Percentiles rank a stretch among this genome's conserved stretches.
phyloP scores from a whole-genome alignment of 1,140 invertebrate species.

The Diorhabda carinulata region DNA sequence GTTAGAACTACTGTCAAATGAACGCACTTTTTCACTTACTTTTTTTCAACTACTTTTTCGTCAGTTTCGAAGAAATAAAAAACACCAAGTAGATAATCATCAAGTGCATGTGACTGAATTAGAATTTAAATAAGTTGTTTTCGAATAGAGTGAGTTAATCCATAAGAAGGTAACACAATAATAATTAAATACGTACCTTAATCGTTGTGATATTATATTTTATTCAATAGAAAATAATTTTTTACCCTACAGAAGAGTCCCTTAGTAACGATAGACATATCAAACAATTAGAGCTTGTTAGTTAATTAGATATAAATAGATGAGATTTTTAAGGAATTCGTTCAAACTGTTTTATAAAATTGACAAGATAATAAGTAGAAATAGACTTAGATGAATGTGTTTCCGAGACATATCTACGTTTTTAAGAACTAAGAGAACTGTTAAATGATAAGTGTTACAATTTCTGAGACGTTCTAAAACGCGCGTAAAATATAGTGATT shows the following conservation, averaged over 20 bases:
- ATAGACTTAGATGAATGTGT: slow-evolving; percentile 24
- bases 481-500: slow-evolving; percentile 16
- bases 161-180: slow-evolving; percentile 6
- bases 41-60: background rate
- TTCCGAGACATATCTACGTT: slow-evolving; percentile 13
- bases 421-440: background rate
- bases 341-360: slow-evolving; percentile 20
- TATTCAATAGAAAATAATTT: slow-evolving; percentile 14
- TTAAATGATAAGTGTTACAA: slow-evolving; percentile 11
- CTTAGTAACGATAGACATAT: slow-evolving; percentile 20
- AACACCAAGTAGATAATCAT: slow-evolving; percentile 1
- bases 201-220: slow-evolving; percentile 30
- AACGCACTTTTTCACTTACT: background rate
- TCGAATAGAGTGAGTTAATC: slow-evolving; percentile 9
- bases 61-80: background rate
- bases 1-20: background rate
- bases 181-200: slow-evolving; percentile 29
- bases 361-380: slow-evolving; percentile 29
- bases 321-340: slow-evolving; percentile 13
- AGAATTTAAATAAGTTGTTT: background rate
- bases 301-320: slow-evolving; percentile 4
- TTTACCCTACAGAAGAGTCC: slow-evolving; percentile 6
- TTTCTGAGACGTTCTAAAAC: background rate
- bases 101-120: background rate
- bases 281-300: slow-evolving; percentile 12